phyloP scores from a whole-genome alignment of 2,113 vertebrate species.

The Crotophaga sulcirostris region DNA sequence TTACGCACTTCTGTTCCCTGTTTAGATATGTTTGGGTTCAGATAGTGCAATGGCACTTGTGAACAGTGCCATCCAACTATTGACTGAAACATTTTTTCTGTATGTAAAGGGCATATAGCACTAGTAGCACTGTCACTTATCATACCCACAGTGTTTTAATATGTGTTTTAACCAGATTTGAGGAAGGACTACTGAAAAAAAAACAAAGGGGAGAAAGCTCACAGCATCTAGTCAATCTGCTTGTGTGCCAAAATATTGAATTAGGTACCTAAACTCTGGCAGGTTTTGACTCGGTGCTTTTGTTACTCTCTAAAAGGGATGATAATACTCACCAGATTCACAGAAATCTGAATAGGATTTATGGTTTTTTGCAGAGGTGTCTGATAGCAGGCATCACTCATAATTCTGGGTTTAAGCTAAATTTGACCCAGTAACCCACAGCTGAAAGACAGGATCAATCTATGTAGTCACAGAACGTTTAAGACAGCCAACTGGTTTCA shows the following conservation, averaged over 20 bases:
- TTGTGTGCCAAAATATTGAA: neutral
- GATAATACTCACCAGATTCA: neutral
- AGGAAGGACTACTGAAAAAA: neutral
- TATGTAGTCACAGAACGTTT: neutral
- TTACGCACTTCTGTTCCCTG: accelerated
- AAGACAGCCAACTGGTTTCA: neutral
- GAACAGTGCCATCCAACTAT: neutral
- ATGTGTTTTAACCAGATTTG: neutral
- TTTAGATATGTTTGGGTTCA: neutral
- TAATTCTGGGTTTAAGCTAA: neutral
- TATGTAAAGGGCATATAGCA: neutral
- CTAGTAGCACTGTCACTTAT: neutral
- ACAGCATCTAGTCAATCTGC: neutral
- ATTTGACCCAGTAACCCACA: neutral
- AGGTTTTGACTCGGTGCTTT: neutral
- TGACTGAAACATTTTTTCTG: neutral
- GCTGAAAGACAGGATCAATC: neutral
- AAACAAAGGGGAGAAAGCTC: neutral
- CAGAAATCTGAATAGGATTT: neutral
- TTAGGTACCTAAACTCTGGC: neutral
- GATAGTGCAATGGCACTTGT: neutral
- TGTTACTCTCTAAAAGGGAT: neutral
- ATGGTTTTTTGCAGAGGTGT: neutral
- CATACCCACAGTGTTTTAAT: accelerated
- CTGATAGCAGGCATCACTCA: neutral